Base-by-base conservation (phyloP, 2,797 vertebrate genomes). In the Crenichthys baileyi region DNA sequence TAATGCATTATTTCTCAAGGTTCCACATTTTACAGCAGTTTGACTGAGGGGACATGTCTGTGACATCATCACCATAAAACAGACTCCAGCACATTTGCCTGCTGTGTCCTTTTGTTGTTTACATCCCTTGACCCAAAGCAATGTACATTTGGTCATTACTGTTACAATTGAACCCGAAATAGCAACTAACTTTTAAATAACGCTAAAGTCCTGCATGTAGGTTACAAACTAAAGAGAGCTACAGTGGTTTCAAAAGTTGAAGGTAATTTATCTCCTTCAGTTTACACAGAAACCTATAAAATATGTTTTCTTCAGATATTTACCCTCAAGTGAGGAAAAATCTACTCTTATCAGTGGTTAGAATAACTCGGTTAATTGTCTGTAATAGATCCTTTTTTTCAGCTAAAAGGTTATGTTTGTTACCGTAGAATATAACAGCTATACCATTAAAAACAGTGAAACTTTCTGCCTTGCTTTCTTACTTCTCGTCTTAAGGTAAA, bases 1-100 rank as follows among this genome's bases (percentile, higher is more conserved):
- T 87, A 50, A 91, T 93, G 88, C 78, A 92, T 95, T 91, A 93
- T 95, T 93, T 90, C 82, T 90, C 77, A 80, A 72, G 86, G 89
- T 83, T 88, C 46, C 90, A 72, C 76, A 71, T 88, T 83, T 85
- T 72, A 84, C 18, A 81, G 80, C 46, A 63, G 48, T 82, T 79
- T 89, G 29, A 48, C 80, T 73, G 60, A 72, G 46, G 78, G 75
- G 79, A 80, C 74, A 73, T 63, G 9, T 81, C 31, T 72, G 65
- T 85, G 85, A 87, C 84, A 75, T 90, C 73, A 82, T 82, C 26
- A 48, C 75, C 3, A 22, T 5, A 7, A 39, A 63, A 36, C 60
- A 63, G 60, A 63, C 60, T 1, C 20, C 7, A 36, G 29, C 8
- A 5, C 60, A 18, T 63, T 31, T 61, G 31, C 29, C 58, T 60